A percentile compares a stretch with the other conserved stretches of the same genome.
Evolutionary conservation across 2,797 vertebrate species (phyloP).

Genomic region (Moxostoma hubbsi): DNA sequence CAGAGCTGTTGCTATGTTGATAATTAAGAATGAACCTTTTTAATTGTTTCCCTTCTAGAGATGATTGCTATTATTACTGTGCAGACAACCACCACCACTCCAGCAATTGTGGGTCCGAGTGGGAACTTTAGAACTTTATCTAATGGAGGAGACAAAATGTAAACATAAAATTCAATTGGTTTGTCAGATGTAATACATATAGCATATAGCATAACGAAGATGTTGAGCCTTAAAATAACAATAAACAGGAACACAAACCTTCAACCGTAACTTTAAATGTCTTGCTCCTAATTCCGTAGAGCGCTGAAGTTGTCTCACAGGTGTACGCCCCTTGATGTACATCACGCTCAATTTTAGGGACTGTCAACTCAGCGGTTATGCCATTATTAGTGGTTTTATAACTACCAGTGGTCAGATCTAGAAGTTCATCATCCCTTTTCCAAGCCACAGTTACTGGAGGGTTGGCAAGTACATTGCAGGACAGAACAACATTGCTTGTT

Average conservation of each 20-base stretch:
- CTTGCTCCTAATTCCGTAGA: conserved; percentile 56
- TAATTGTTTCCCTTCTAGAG: conserved; percentile 77
- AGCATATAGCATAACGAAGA: neutral
- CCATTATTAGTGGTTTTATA: conserved; percentile 76
- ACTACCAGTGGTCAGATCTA: conserved; percentile 70
- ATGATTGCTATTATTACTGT: conserved; percentile 80
- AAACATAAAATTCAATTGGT: neutral
- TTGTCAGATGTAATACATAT: neutral
- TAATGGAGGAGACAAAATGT: conserved; percentile 59
- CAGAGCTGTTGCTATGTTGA: neutral
- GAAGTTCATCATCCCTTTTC: conserved; percentile 68
- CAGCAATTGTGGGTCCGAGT: conserved; percentile 82
- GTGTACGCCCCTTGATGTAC: conserved; percentile 81
- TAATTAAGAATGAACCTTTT: conserved; percentile 63
- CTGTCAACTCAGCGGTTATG: conserved; percentile 66
- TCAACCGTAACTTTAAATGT: conserved; percentile 78
- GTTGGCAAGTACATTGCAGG: conserved; percentile 82
- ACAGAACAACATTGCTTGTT: conserved; percentile 64
- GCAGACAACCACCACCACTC: conserved; percentile 79
- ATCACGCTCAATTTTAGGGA: conserved; percentile 60
- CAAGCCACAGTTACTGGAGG: conserved; percentile 81
- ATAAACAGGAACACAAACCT: conserved; percentile 75
- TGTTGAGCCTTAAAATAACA: neutral
- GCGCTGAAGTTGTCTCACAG: conserved; percentile 71
- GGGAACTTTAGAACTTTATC: conserved; percentile 78